Evolutionary conservation across 2,797 vertebrate species (phyloP), one percentile per base, ranked within the genome.

Genomic region (Danio jaintianensis): DNA sequence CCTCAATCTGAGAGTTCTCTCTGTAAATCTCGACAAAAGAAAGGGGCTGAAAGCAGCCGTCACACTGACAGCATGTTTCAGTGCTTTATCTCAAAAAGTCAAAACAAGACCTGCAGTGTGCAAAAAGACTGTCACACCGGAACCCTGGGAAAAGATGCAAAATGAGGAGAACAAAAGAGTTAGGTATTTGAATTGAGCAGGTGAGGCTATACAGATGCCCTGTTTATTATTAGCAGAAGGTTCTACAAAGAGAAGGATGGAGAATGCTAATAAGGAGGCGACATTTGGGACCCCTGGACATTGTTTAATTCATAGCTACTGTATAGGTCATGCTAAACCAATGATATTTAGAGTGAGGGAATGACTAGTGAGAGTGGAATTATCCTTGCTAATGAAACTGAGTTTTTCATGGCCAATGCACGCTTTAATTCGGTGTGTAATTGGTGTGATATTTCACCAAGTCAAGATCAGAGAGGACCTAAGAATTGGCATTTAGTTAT

Each of bases 91-190:
- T 80, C 66, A 76, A 52, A 45, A 62, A 83, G 68, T 74, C 77
- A 84, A 74, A 84, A 86, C 76, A 83, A 66, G 18, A 63, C 69
- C 50, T 59, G n/a, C 38, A 72, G 59, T 74, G 58, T 69, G 74
- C 73, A 38, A 62, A 58, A 29, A 58, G 52, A 45, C 58, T 50
- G 75, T 78, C 64, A 73, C 75, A 74, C 22, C n/a, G 59, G 68
- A 82, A 63, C 36, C 55, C 53, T 18, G 20, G 38, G 69, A 77
- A 69, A 68, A 77, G 75, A 43, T 66, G 50, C 40, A 16, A 38
- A 55, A 58, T 20, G 18, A 70, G 42, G 12, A 58, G 7, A 56
- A 22, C 40, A 12, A 47, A 52, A 43, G 45, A 5, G 29, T 70
- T 64, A 77, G 62, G 16, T 75, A 68, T 81, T 59, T 81, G 20